Percentiles rank a stretch among this genome's conserved stretches.
Evolutionary conservation across 2,888 invertebrate species (phyloP).

Genomic region (Drosophila kambysellisi): DNA sequence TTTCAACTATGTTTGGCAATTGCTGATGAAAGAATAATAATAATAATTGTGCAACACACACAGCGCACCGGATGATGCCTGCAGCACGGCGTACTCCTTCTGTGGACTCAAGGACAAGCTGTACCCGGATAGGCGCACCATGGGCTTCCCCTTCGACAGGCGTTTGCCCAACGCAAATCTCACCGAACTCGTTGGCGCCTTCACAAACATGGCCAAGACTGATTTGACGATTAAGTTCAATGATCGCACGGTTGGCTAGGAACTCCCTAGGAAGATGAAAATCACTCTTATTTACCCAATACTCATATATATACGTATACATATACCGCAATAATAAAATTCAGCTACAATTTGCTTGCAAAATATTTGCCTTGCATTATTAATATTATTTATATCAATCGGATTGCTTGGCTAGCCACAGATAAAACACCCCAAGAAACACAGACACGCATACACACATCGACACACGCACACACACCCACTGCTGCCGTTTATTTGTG

Average conservation of each 20-base stretch:
- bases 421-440: conserved; percentile 17
- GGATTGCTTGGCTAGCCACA: conserved; percentile 33
- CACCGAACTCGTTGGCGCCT: conserved; percentile 88
- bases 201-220: conserved; percentile 89
- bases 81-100: conserved; percentile 89
- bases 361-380: conserved; percentile 69
- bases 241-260: conserved; percentile 57
- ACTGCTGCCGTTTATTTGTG: conserved; percentile 61
- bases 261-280: background rate
- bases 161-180: conserved; percentile 85
- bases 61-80: conserved; percentile 86
- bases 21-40: background rate
- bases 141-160: conserved; percentile 88
- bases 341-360: conserved; percentile 39
- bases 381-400: conserved; percentile 59
- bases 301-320: conserved; percentile 7
- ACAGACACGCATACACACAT: conserved; percentile 16
- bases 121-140: conserved; percentile 89
- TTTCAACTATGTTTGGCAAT: background rate
- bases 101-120: conserved; percentile 89
- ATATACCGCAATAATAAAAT: conserved; percentile 39
- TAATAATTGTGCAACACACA: conserved; percentile 4
- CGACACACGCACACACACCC: conserved; percentile 18
- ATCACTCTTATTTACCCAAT: conserved; percentile 14
- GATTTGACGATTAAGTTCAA: conserved; percentile 88